Conservation (phyloP, 2,888 invertebrate species). For the Torymus aiolomorphi region DNA sequence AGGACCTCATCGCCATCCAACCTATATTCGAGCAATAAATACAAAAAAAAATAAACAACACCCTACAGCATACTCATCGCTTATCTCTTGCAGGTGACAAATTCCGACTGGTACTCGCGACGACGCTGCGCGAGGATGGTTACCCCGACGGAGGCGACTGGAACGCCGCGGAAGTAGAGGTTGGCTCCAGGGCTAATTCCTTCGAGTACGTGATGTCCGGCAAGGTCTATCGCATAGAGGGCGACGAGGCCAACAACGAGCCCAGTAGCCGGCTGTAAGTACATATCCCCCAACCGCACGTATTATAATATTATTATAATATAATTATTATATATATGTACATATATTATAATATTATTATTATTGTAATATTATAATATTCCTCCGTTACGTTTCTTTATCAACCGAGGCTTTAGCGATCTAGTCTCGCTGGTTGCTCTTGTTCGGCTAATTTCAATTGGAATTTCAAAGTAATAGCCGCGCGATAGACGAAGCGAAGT, state of each 20-base stretch:
- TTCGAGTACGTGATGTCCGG: conserved; percentile 99
- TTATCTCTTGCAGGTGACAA: conserved; percentile 68
- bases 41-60: too few species aligned
- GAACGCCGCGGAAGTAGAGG: conserved; percentile 91
- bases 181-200: conserved; percentile 91
- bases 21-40: too few species aligned
- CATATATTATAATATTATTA: too few species aligned
- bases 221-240: conserved; percentile 97
- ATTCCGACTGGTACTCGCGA: conserved; percentile 93
- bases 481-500: too few species aligned
- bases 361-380: too few species aligned
- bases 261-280: conserved; percentile 87
- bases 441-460: too few species aligned
- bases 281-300: conserved; percentile 8
- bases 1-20: too few species aligned
- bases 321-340: neutral
- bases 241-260: conserved; percentile 93
- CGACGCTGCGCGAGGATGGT: conserved; percentile 96
- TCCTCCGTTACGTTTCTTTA: conserved; percentile 12
- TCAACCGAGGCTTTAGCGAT: too few species aligned
- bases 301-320: neutral
- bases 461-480: too few species aligned
- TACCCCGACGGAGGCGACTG: conserved; percentile 95
- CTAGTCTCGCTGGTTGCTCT: too few species aligned
- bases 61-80: too few species aligned